These are phyloP conservation scores for Cataglyphis rosenhaueri DNA, from an alignment of 2,888 invertebrate species.

Conservation along the genomic window DNA sequence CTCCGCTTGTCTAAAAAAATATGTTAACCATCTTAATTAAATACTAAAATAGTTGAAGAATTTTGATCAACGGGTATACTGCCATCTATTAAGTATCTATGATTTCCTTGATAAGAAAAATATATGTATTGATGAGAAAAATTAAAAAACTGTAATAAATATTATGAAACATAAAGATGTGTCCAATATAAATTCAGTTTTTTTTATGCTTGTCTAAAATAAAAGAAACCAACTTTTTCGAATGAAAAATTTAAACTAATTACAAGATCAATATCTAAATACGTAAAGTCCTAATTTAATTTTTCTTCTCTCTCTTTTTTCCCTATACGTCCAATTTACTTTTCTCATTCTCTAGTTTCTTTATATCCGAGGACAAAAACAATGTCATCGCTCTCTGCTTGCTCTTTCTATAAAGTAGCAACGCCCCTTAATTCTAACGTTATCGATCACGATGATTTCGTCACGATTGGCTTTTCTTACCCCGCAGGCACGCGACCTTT, in stretches of 20 bases:
- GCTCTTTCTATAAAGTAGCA: background rate
- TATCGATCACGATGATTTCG: constrained; percentile 24
- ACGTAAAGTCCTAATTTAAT: background rate
- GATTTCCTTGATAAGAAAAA: background rate
- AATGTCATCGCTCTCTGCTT: background rate
- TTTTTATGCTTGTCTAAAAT: background rate
- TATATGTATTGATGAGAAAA: background rate
- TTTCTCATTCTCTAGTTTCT: background rate
- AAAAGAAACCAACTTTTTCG: background rate
- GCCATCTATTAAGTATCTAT: background rate
- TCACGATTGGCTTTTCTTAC: background rate
- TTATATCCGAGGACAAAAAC: background rate
- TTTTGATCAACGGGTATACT: constrained; percentile 9
- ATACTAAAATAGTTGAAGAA: constrained; percentile 46
- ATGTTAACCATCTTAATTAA: constrained; percentile 60
- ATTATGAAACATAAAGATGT: background rate
- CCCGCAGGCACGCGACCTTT: constrained; percentile 35
- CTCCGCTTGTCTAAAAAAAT: background rate
- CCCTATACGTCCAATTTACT: background rate
- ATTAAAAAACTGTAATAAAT: background rate
- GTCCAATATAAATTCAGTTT: background rate
- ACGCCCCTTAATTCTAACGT: constrained; percentile 11
- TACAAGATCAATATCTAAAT: background rate
- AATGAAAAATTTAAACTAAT: background rate
- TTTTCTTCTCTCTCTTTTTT: background rate